A percentile compares a stretch with the other conserved stretches of the same genome.
Evolutionary conservation across 2,113 vertebrate genomes (phyloP).

Genomic region (Equus quagga): DNA sequence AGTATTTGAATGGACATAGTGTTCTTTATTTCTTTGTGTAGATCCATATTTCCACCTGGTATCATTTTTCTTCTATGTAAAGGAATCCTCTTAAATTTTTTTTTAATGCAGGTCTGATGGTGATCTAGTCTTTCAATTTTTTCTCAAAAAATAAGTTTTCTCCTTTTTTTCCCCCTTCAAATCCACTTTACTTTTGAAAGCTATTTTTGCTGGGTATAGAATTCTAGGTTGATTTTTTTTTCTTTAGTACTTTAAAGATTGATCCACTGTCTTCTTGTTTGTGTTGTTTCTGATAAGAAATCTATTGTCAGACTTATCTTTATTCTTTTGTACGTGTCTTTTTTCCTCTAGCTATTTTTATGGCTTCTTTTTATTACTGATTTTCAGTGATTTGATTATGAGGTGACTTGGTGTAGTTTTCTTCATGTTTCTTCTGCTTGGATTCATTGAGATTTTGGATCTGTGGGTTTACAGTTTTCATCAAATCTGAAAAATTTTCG

Average conservation of each 20-base stretch:
- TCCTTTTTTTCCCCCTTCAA: neutral
- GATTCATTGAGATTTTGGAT: neutral
- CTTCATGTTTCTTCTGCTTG: neutral
- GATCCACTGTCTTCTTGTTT: neutral
- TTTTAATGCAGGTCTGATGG: neutral
- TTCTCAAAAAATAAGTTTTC: neutral
- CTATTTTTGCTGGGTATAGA: constrained; percentile 36
- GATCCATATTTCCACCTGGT: neutral
- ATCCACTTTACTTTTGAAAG: neutral
- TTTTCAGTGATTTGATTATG: constrained; percentile 6
- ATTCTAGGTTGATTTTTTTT: constrained; percentile 6
- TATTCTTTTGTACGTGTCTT: neutral
- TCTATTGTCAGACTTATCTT: neutral
- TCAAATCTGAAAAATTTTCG: neutral
- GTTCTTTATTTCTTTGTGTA: constrained; percentile 44
- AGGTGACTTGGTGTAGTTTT: neutral
- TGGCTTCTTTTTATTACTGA: neutral
- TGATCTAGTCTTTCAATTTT: constrained; percentile 14
- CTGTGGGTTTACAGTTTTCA: constrained; percentile 15
- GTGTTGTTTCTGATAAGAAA: neutral
- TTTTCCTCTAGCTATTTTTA: neutral
- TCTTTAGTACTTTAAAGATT: constrained; percentile 8
- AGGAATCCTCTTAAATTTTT: neutral
- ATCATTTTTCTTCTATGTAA: neutral
- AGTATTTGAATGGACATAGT: neutral